Conservation (phyloP, 2,888 invertebrate genomes). For the Acleris literana region DNA sequence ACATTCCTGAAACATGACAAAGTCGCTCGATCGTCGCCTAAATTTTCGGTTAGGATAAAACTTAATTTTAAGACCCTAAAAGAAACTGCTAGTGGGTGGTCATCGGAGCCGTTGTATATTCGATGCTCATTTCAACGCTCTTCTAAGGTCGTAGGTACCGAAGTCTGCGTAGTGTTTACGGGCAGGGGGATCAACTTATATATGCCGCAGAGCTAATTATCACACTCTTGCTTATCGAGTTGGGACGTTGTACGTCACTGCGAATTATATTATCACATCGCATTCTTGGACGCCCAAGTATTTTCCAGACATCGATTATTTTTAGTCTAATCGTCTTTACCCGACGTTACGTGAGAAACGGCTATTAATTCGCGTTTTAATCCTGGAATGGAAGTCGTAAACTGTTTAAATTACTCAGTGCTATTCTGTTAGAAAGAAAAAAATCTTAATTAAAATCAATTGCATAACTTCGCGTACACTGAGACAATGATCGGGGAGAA, state of each 20-base stretch:
- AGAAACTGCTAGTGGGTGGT: too few species aligned
- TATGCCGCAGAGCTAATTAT: too few species aligned
- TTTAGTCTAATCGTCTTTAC: slow-evolving; percentile 49
- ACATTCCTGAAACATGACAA: too few species aligned
- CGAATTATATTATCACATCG: slow-evolving; percentile 51
- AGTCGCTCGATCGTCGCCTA: too few species aligned
- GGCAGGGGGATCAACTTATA: too few species aligned
- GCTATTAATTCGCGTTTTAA: slow-evolving; percentile 49
- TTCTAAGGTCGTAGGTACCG: too few species aligned
- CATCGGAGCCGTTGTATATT: too few species aligned
- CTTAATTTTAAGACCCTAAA: too few species aligned
- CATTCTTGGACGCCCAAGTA: slow-evolving; percentile 51
- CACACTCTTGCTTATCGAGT: too few species aligned
- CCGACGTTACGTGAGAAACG: slow-evolving; percentile 51
- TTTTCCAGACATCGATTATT: slow-evolving; percentile 62
- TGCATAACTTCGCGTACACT: slow-evolving; percentile 20
- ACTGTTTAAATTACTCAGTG: slow-evolving; percentile 46
- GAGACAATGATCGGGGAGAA: slow-evolving; percentile 19
- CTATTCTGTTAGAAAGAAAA: slow-evolving; percentile 47
- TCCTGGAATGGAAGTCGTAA: slow-evolving; percentile 43
- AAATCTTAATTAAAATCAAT: slow-evolving; percentile 53
- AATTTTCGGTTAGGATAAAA: too few species aligned
- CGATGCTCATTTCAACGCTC: too few species aligned
- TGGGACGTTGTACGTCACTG: slow-evolving; percentile 42
- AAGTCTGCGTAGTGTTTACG: too few species aligned